Base-by-base conservation (phyloP, 2,113 vertebrate genomes). In the Tretioscincus oriximinensis region DNA sequence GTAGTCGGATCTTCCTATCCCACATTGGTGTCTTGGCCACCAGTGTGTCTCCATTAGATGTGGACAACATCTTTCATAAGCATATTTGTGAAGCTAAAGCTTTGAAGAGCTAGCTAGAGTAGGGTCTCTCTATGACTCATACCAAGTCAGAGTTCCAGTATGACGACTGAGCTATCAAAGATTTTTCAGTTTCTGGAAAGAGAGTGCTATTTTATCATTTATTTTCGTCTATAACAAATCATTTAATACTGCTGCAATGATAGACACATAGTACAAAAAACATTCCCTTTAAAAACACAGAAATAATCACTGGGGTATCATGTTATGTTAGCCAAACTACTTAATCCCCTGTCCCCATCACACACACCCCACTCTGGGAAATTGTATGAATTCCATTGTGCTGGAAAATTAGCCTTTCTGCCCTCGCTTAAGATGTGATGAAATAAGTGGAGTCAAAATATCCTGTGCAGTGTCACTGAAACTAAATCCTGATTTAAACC, bases 261-360 rank as follows among this genome's bases (percentile, higher is more conserved):
- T 70, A 70, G 9, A n/a, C 69, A 69, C 45, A 12, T 26, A 47
- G 12, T 47, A 26, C 69, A 47, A 47, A 9, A 58, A 58, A 79
- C 88, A 82, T 21, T 82, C 78, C 88, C 82, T 0, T 28, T 83
- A 85, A 91, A 89, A 84, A 68, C 64, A 71, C 86, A 78, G 61
- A 83, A 83, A 90, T 83, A 72, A 84, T 78, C 85, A 54, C 81
- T 88, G 86, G 78, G 61, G 24, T 86, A 88, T 84, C 1, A 0
- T 88, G 86, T 91, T 93, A 84, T 86, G 83, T 88, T 83, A 86
- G 84, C 78, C 76, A 68, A 86, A 71, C 58, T 89, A 90, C 82
- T 71, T 73, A 78, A 90, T 89, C 78, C 84, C 69, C 21, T 49
- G 71, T 51, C 81, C 76, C 77, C n/a, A n/a, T n/a, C n/a, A n/a